A percentile compares a stretch with the other conserved stretches of the same genome.
Conservation (phyloP, 2,113 vertebrate species). For the Heloderma charlesbogerti region DNA sequence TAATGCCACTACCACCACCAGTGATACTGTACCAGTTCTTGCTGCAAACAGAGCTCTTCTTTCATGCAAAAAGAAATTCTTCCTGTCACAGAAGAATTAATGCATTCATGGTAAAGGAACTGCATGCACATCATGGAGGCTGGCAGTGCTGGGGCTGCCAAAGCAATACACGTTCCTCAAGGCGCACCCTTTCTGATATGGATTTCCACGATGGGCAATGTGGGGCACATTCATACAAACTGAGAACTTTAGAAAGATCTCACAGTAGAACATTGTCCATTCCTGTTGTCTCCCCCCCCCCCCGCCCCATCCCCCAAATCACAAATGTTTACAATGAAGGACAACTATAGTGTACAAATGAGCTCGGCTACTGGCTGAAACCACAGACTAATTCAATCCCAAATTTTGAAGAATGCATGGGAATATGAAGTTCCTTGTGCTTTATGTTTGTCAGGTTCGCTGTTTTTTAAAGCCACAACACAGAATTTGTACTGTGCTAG, state of each 20-base stretch:
- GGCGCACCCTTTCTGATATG: rapidly evolving
- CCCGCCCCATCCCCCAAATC: not conserved
- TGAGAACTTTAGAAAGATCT: not conserved
- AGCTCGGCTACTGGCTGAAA: not conserved
- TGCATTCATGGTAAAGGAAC: not conserved
- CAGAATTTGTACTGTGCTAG: not conserved
- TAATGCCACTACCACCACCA: not conserved
- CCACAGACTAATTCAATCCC: not conserved
- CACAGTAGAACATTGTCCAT: not conserved
- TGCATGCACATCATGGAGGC: not conserved
- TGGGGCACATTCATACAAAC: not conserved
- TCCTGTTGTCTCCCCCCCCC: not conserved
- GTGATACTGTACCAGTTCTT: not conserved
- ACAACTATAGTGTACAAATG: not conserved
- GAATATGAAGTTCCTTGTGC: not conserved
- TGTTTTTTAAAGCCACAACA: not conserved
- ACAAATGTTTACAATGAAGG: rapidly evolving
- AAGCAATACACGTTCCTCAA: rapidly evolving
- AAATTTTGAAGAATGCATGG: not conserved
- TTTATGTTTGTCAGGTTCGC: not conserved
- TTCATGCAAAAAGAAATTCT: rapidly evolving
- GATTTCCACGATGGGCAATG: rapidly evolving
- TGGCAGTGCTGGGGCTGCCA: rapidly evolving
- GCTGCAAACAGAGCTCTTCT: rapidly evolving
- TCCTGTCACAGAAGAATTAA: rapidly evolving